These are phyloP conservation scores for Hipparchia semele DNA, from an alignment of 2,888 invertebrate species.

Conservation along the genomic window DNA sequence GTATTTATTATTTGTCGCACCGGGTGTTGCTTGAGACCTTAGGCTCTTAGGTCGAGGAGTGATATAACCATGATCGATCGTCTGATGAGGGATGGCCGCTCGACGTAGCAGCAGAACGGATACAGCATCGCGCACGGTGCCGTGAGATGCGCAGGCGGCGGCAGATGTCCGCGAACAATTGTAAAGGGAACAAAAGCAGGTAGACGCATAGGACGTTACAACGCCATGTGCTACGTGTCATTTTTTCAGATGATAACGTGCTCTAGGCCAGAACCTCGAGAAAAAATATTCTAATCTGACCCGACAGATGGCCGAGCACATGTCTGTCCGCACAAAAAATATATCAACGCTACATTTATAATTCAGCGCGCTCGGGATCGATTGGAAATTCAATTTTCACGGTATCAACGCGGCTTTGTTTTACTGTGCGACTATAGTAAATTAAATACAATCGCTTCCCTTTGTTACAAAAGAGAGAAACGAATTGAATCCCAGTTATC, in stretches of 20 bases:
- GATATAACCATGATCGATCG: conserved; percentile 31
- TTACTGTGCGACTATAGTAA: conserved; percentile 66
- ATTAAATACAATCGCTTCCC: conserved; percentile 80
- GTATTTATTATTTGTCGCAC: conserved; percentile 14
- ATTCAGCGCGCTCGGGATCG: conserved; percentile 42
- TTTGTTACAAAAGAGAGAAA: conserved; percentile 82
- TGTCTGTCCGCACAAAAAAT: conserved; percentile 69
- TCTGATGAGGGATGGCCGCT: conserved; percentile 25
- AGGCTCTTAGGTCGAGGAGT: not conserved
- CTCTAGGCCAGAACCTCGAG: conserved; percentile 69
- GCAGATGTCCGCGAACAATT: conserved; percentile 77
- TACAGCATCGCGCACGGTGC: conserved; percentile 49
- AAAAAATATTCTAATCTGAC: conserved; percentile 75
- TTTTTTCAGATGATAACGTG: conserved; percentile 71
- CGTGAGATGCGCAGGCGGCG: conserved; percentile 63
- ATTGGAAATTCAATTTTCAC: conserved; percentile 58
- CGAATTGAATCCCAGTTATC: conserved; percentile 81
- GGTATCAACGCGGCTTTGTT: conserved; percentile 59
- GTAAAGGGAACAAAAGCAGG: conserved; percentile 78
- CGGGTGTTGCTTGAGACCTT: conserved; percentile 6
- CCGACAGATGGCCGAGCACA: conserved; percentile 77
- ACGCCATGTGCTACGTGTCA: conserved; percentile 80
- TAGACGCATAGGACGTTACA: conserved; percentile 63
- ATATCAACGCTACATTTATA: conserved; percentile 28
- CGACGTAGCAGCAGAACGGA: conserved; percentile 39